phyloP scores from a whole-genome alignment of 2,888 invertebrate species.

The Carabus problematicus region DNA sequence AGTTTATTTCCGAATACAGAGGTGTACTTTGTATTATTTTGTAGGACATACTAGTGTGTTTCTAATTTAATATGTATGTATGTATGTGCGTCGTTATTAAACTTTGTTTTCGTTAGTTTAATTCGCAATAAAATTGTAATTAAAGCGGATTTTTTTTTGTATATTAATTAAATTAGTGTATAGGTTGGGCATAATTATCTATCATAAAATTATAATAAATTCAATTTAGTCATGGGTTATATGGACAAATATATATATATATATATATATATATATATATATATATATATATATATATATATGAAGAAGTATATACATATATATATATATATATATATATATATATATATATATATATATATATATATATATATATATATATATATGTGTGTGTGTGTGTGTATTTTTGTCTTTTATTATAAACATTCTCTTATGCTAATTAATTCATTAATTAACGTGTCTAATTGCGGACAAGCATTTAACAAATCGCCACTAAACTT shows the following conservation, averaged over 20 bases:
- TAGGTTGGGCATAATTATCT: conserved; percentile 29
- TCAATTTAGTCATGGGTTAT: conserved; percentile 8
- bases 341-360: conserved; percentile 14
- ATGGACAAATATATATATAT: conserved; percentile 40
- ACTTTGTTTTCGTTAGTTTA: too few relatives aligned
- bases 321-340: conserved; percentile 28
- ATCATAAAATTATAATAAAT: conserved; percentile 54
- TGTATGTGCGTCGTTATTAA: too few relatives aligned
- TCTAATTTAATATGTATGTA: too few relatives aligned
- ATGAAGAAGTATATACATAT: conserved; percentile 32
- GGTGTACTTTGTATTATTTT: too few relatives aligned
- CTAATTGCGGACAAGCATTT: background rate
- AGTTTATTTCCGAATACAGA: too few relatives aligned
- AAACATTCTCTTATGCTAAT: conserved; percentile 12
- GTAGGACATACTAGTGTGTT: too few relatives aligned
- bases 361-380: too few relatives aligned
- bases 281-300: conserved; percentile 42
- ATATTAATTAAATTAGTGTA: conserved; percentile 37
- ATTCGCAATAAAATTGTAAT: too few relatives aligned
- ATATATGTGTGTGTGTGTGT: too few relatives aligned
- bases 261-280: conserved; percentile 43
- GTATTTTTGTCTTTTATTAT: background rate
- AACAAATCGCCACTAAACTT: background rate
- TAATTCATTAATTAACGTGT: background rate
- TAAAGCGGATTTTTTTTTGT: too few relatives aligned